Conservation (phyloP, 2,113 vertebrate species). For the Rhinolophus sinicus region DNA sequence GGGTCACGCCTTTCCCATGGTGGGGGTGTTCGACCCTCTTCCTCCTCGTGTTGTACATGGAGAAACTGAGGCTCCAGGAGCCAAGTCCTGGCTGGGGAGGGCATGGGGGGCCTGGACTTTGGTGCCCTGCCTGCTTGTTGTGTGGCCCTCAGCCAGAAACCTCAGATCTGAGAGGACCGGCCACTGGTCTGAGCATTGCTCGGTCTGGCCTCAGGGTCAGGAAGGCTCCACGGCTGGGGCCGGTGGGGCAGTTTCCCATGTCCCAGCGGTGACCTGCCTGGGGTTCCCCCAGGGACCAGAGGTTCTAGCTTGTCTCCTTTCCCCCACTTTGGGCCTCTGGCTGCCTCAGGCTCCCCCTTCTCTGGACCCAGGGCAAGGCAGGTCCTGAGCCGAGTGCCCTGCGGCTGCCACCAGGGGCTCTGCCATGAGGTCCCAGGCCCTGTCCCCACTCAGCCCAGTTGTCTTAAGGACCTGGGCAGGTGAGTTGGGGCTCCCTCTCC, state of each 20-base stretch:
- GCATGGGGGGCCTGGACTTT: accelerated
- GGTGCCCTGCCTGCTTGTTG: too few relatives aligned
- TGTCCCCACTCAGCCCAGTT: too few relatives aligned
- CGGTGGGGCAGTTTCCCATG: neutral
- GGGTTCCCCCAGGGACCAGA: neutral
- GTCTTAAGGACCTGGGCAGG: neutral
- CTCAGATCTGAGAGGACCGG: neutral
- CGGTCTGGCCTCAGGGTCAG: neutral
- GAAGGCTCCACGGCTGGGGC: neutral
- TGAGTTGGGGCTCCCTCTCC: neutral
- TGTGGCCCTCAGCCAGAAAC: neutral
- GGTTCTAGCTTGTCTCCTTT: neutral
- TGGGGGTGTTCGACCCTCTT: neutral
- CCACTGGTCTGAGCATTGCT: too few relatives aligned
- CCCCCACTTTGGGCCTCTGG: accelerated
- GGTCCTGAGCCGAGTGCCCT: neutral
- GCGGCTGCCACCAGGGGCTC: accelerated
- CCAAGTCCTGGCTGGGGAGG: neutral
- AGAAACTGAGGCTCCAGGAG: neutral
- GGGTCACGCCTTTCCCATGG: too few relatives aligned
- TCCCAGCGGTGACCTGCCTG: neutral
- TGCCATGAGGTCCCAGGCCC: neutral
- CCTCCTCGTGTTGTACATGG: neutral
- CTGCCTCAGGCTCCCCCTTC: neutral
- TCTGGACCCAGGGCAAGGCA: neutral